A percentile compares a stretch with the other conserved stretches of the same genome.
Evolutionary conservation across 1,140 invertebrate species (phyloP).

Genomic region (Cherax quadricarinatus): DNA sequence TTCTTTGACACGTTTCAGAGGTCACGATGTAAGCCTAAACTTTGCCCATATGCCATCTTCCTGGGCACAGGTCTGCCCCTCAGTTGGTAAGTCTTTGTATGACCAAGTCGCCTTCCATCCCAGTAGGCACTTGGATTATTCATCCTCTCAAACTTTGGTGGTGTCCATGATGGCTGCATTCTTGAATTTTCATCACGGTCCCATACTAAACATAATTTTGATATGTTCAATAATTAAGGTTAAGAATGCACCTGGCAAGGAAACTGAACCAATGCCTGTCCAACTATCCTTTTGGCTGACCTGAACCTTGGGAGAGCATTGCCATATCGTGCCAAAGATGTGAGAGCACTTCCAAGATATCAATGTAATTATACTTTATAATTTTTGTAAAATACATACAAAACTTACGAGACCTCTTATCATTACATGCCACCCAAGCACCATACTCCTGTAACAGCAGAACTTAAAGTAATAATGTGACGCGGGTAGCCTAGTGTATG

Average conservation of each 20-base stretch:
- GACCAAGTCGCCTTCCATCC: neutral
- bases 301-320: slow-evolving; percentile 32
- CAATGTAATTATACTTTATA: slow-evolving; percentile 49
- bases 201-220: neutral
- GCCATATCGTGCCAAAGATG: slow-evolving; percentile 48
- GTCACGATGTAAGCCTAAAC: slow-evolving; percentile 27
- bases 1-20: slow-evolving; percentile 37
- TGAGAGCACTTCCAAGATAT: slow-evolving; percentile 54
- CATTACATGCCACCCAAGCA: slow-evolving; percentile 38
- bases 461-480: no score
- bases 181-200: neutral
- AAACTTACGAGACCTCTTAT: slow-evolving; percentile 34
- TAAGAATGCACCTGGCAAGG: neutral
- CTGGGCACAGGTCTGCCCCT: slow-evolving; percentile 35
- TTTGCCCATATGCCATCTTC: slow-evolving; percentile 31
- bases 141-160: neutral
- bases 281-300: slow-evolving; percentile 11
- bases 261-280: slow-evolving; percentile 12
- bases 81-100: neutral
- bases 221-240: neutral
- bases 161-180: neutral
- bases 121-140: neutral
- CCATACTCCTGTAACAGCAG: neutral
- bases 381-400: slow-evolving; percentile 53
- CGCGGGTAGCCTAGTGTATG: no score